Percentiles rank a stretch among this genome's conserved stretches.
These are phyloP conservation scores for Agrotis clavis DNA, from an alignment of 2,888 invertebrate genomes.

Conservation along the genomic window DNA sequence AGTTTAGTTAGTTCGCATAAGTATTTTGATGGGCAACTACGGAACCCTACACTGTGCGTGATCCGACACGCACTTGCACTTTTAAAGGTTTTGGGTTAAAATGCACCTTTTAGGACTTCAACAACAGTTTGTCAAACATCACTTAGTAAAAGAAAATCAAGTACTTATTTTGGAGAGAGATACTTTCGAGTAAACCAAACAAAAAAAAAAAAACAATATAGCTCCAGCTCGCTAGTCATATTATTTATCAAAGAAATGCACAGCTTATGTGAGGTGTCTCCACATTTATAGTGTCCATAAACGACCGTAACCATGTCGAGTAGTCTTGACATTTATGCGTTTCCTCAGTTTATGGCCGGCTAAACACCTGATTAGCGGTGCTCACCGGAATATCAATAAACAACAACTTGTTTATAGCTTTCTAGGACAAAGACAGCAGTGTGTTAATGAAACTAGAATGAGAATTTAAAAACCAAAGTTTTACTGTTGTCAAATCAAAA, in stretches of 20 bases:
- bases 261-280: conserved; percentile 18
- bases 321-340: conserved; percentile 29
- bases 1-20: no score
- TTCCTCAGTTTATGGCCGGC: conserved; percentile 35
- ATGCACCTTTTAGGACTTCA: no score
- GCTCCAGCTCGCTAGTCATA: no score
- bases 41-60: no score
- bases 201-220: no score
- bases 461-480: neutral
- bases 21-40: no score
- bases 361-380: conserved; percentile 53
- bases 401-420: conserved; percentile 25
- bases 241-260: neutral
- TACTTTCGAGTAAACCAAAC: neutral
- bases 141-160: no score
- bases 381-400: conserved; percentile 41
- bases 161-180: neutral
- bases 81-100: no score
- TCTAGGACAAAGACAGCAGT: conserved; percentile 36
- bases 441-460: conserved; percentile 10
- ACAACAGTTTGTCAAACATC: no score
- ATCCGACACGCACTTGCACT: no score
- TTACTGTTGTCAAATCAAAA: neutral
- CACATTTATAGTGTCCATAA: conserved; percentile 6
- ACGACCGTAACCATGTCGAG: conserved; percentile 49